Evolutionary conservation across 2,797 vertebrate genomes (phyloP).

Genomic region (Artibeus lituratus): DNA sequence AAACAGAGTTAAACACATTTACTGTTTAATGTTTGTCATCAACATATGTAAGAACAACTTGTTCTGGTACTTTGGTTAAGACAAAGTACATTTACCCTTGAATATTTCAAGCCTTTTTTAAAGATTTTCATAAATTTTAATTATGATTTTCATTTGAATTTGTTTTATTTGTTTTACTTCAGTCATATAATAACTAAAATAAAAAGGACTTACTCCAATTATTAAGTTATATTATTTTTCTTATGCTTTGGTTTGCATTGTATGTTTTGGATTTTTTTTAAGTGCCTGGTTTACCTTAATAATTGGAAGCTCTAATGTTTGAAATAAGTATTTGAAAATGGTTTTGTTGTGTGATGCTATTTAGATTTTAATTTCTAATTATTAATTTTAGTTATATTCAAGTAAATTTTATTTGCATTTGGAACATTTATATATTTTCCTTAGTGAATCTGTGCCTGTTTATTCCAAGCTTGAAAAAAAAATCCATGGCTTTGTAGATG

Average conservation of each 20-base stretch:
- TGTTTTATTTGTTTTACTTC: slow-evolving; percentile 59
- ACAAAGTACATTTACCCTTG: slow-evolving; percentile 37
- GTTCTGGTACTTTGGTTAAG: slow-evolving; percentile 42
- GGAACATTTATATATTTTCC: slow-evolving; percentile 13
- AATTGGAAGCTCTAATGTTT: slow-evolving; percentile 65
- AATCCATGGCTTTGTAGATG: slow-evolving; percentile 11
- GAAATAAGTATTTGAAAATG: slow-evolving; percentile 62
- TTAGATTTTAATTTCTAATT: slow-evolving; percentile 57
- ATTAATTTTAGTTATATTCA: slow-evolving; percentile 34
- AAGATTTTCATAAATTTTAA: slow-evolving; percentile 17
- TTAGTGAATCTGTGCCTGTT: slow-evolving; percentile 38
- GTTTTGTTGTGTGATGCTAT: slow-evolving; percentile 22
- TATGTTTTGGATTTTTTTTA: slow-evolving; percentile 30
- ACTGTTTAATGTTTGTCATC: slow-evolving; percentile 18
- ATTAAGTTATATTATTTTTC: slow-evolving; percentile 53
- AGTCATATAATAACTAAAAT: slow-evolving; percentile 44
- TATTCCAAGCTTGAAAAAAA: slow-evolving; percentile 11
- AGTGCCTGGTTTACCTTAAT: slow-evolving; percentile 60
- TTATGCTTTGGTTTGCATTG: slow-evolving; percentile 49
- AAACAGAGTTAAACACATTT: slow-evolving; percentile 44
- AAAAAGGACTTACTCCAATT: slow-evolving; percentile 61
- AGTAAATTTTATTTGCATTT: slow-evolving; percentile 50
- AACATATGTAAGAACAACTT: slow-evolving; percentile 20
- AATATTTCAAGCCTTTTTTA: not conserved
- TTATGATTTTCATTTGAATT: slow-evolving; percentile 58